Evolutionary conservation across 2,797 vertebrate genomes (phyloP), one percentile per base, ranked within the genome.

Genomic region (Masticophis lateralis): DNA sequence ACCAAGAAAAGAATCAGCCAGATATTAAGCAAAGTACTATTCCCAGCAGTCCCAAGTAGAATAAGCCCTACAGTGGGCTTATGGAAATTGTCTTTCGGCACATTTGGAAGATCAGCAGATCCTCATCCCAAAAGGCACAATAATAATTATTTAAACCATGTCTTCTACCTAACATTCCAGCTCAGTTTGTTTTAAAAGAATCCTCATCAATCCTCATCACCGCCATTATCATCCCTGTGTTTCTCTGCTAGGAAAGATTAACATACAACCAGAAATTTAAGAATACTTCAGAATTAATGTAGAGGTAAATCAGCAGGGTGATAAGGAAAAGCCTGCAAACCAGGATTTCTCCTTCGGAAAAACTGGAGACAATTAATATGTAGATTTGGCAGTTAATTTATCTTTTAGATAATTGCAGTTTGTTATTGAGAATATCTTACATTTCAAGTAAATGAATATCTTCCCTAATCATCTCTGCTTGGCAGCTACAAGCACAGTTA

Each of bases 171-270:
- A 22, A 56, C 92, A 86, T 10, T 93, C 56, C 91, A 90, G 61
- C 92, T 94, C 94, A 61, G 91, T 87, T 91, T 91, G 92, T 93
- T 93, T 96, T 92, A 96, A 94, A 94, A 90, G 91, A 66, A 94
- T 92, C 94, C 90, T 94, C 94, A 69, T 83, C 53, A 10, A 88
- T 92, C n/a, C 57, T 88, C 93, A 95, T 94, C 87, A 87, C n/a
- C 92, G 95, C 93, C 95, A 93, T 3, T n/a, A 95, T 95, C 95
- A 95, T 93, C 96, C 93, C 37, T 95, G 10, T 0, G 18, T 96
- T 95, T 92, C 86, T 66, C 53, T 93, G 94, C 90, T 93, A 95
- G 86, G 94, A 94, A 59, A 74, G 92, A 56, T 86, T 96, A 87
- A 55, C 92, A 61, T 86, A 87, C 90, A 90, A 92, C 89, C 90